Conservation (phyloP, 30 jellyfish, hydroid and myxozoan species). For the Catostylus mosaicus region DNA sequence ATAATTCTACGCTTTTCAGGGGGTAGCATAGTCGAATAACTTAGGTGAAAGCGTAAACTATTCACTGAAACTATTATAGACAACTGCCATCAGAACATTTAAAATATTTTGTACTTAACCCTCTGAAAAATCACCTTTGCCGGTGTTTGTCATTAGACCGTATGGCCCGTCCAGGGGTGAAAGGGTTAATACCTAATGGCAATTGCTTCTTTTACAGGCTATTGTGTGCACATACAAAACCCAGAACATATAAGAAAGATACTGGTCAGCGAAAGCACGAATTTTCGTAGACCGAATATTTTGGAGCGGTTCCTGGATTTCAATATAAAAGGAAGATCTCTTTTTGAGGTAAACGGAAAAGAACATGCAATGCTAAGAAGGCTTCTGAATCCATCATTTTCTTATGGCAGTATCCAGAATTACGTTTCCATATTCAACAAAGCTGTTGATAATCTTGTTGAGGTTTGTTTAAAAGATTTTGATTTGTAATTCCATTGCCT, state of each 20-base stretch:
- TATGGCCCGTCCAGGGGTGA: too few relatives aligned
- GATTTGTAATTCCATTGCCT: too few relatives aligned
- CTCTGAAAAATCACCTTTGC: too few relatives aligned
- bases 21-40: too few relatives aligned
- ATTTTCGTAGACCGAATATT: conserved; percentile 19
- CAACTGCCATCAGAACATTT: too few relatives aligned
- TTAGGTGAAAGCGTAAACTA: too few relatives aligned
- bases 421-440: conserved; percentile 23
- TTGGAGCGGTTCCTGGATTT: neutral
- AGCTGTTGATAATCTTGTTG: neutral
- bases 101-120: too few relatives aligned
- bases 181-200: too few relatives aligned
- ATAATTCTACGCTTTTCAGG: too few relatives aligned
- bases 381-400: conserved; percentile 43
- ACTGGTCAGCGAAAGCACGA: neutral
- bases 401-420: conserved; percentile 40
- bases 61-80: too few relatives aligned
- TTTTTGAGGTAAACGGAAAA: conserved; percentile 12
- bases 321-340: conserved; percentile 1
- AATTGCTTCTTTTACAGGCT: too few relatives aligned
- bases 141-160: too few relatives aligned
- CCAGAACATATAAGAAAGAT: conserved; percentile 36
- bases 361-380: conserved; percentile 41
- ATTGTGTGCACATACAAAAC: conserved; percentile 8
- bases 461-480: conserved; percentile 25